Percentiles rank a stretch among this genome's conserved stretches.
phyloP scores from a whole-genome alignment of 2,797 vertebrate genomes.

The Pipistrellus kuhlii region DNA sequence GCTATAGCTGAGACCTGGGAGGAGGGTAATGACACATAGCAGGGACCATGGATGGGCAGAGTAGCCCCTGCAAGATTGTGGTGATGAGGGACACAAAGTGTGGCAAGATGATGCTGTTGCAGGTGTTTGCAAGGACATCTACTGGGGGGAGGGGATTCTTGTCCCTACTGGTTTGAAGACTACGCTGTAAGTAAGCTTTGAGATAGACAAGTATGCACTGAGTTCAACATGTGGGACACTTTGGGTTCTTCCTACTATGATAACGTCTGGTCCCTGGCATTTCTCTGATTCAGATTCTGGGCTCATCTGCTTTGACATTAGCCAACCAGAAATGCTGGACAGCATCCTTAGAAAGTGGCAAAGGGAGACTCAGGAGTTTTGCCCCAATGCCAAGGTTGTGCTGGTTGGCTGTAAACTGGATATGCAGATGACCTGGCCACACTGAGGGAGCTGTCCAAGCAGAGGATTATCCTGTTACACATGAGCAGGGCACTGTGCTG shows the following conservation, averaged over 20 bases:
- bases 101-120: constrained; percentile 95
- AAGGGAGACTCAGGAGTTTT: constrained; percentile 96
- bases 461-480: constrained; percentile 96
- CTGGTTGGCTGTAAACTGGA: constrained; percentile 97
- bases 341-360: constrained; percentile 99
- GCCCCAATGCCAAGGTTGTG: constrained; percentile 94
- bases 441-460: constrained; percentile 95
- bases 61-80: constrained; percentile 96
- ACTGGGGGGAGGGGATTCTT: constrained; percentile 93
- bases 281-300: constrained; percentile 96
- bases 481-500: constrained; percentile 95
- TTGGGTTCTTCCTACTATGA: constrained; percentile 98
- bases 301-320: constrained; percentile 98
- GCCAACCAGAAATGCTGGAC: constrained; percentile 97
- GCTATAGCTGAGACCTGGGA: constrained; percentile 74
- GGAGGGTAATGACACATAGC: constrained; percentile 67
- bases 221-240: constrained; percentile 99
- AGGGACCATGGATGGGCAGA: constrained; percentile 92
- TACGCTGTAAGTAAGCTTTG: constrained; percentile 98
- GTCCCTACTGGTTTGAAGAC: constrained; percentile 96
- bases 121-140: constrained; percentile 97
- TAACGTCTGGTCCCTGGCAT: constrained; percentile 95
- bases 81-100: constrained; percentile 97
- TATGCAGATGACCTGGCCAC: constrained; percentile 95
- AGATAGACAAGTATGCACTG: constrained; percentile 98